phyloP scores from a whole-genome alignment of 1,140 invertebrate genomes.

The Drosophila saltans region DNA sequence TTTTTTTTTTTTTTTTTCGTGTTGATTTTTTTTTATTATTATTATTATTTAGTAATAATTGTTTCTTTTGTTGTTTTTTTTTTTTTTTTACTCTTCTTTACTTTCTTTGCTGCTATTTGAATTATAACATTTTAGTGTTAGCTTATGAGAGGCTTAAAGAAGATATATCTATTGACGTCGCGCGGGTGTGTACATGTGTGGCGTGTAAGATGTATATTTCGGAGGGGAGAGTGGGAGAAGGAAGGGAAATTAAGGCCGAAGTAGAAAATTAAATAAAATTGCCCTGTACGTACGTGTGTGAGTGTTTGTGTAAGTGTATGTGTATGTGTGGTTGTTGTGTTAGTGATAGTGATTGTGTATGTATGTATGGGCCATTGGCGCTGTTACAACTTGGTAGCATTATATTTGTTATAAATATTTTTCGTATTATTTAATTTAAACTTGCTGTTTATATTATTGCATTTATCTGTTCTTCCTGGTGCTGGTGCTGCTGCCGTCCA shows the following conservation, averaged over 20 bases:
- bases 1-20: constrained; percentile 32
- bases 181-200: constrained; percentile 27
- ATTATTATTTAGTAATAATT: constrained; percentile 46
- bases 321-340: constrained; percentile 32
- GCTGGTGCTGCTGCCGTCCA: constrained; percentile 40
- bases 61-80: constrained; percentile 20
- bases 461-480: constrained; percentile 59
- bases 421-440: constrained; percentile 78
- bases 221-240: constrained; percentile 8
- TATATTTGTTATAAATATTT: constrained; percentile 78
- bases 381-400: constrained; percentile 76
- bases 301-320: constrained; percentile 25
- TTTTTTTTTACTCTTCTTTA: constrained; percentile 27
- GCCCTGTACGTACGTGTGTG: constrained; percentile 42
- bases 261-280: constrained; percentile 48
- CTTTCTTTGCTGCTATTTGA: constrained; percentile 58
- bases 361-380: constrained; percentile 45
- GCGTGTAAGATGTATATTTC: neutral
- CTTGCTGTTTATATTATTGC: constrained; percentile 73
- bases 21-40: constrained; percentile 42
- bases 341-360: neutral
- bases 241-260: constrained; percentile 35
- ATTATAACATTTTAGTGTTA: constrained; percentile 72
- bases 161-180: constrained; percentile 44
- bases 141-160: constrained; percentile 63